phyloP scores from a whole-genome alignment of 2,888 invertebrate species.

The Pharmacophagus antenor region DNA sequence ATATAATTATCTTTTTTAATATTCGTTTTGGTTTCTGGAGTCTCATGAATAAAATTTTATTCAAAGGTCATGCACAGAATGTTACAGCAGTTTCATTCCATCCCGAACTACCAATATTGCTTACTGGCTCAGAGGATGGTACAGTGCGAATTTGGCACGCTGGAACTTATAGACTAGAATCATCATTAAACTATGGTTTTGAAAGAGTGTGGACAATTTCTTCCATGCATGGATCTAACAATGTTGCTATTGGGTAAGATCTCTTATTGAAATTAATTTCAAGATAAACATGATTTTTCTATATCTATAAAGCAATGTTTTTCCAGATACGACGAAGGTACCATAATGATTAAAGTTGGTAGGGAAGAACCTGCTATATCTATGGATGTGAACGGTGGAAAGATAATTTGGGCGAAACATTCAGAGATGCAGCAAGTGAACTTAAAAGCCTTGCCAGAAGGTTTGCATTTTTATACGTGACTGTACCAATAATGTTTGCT shows the following conservation, averaged over 20 bases:
- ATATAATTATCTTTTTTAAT: background rate
- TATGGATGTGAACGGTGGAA: conserved; percentile 99
- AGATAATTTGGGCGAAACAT: conserved; percentile 99
- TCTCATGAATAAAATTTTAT: conserved; percentile 6
- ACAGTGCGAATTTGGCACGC: conserved; percentile 99
- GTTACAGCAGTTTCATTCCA: conserved; percentile 98
- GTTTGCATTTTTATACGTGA: conserved; percentile 62
- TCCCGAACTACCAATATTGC: conserved; percentile 97
- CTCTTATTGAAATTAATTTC: background rate
- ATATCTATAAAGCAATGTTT: background rate
- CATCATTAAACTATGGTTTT: conserved; percentile 97
- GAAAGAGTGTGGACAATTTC: conserved; percentile 99
- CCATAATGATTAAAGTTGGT: conserved; percentile 97
- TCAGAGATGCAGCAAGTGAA: conserved; percentile 99
- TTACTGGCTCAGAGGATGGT: conserved; percentile 99
- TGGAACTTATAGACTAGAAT: conserved; percentile 97
- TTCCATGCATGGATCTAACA: conserved; percentile 95
- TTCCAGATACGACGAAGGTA: conserved; percentile 94
- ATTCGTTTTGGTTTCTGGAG: background rate
- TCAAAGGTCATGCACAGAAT: conserved; percentile 94
- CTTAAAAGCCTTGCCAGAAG: conserved; percentile 90
- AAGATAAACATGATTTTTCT: no score
- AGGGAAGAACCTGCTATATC: conserved; percentile 99
- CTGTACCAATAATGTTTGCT: no score
- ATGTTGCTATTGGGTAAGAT: conserved; percentile 92